A percentile compares a stretch with the other conserved stretches of the same genome.
These are phyloP conservation scores for Bucco capensis DNA, from an alignment of 2,113 vertebrate species.

Conservation along the genomic window DNA sequence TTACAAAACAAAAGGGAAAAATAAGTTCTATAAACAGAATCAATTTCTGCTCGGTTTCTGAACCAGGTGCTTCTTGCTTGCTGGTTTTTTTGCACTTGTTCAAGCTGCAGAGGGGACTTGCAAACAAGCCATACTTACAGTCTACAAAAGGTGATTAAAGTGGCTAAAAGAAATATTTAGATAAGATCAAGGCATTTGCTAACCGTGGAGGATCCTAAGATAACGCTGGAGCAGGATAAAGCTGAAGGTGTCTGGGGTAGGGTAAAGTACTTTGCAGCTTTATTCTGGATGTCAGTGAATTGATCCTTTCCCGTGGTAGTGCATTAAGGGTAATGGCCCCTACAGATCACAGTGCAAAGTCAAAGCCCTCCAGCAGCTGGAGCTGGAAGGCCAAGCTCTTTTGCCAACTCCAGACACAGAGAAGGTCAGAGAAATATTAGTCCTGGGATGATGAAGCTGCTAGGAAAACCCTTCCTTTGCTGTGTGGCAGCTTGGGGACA, in stretches of 20 bases:
- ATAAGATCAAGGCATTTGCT: not conserved
- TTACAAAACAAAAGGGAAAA: conserved; percentile 14
- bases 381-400: not conserved
- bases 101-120: not conserved
- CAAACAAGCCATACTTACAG: not conserved
- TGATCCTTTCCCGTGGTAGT: rapidly evolving
- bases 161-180: not conserved
- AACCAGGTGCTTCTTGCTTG: not conserved
- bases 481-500: not conserved
- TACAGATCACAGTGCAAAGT: not conserved
- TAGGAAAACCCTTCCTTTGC: not conserved
- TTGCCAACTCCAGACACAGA: not conserved
- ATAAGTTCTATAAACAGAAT: not conserved
- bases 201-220: not conserved
- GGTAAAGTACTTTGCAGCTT: not conserved
- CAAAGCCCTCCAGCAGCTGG: not conserved
- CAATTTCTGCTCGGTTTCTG: not conserved
- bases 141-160: not conserved
- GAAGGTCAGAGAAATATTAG: not conserved
- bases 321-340: not conserved
- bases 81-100: not conserved
- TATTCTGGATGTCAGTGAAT: not conserved
- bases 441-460: not conserved
- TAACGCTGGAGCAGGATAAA: not conserved
- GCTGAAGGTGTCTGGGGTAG: not conserved